phyloP scores from a whole-genome alignment of 2,113 vertebrate genomes.

The Cettia cetti region DNA sequence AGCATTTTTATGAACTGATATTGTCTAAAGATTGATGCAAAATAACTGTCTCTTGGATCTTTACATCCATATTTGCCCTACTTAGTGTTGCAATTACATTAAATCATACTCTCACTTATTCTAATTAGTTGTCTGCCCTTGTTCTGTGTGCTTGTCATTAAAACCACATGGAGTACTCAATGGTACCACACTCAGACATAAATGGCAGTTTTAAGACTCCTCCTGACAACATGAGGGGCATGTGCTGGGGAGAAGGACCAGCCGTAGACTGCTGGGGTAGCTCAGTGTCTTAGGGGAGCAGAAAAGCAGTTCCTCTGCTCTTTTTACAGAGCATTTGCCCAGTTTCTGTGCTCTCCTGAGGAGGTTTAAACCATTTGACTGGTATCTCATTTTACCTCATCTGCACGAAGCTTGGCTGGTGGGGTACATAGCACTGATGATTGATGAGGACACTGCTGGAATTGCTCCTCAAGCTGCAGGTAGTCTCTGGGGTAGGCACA shows the following conservation, averaged over 20 bases:
- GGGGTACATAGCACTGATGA: neutral
- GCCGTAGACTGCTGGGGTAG: neutral
- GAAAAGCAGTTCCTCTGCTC: neutral
- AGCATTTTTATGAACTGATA: neutral
- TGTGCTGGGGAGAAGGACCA: neutral
- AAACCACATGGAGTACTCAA: neutral
- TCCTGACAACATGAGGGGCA: fast-evolving
- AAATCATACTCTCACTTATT: neutral
- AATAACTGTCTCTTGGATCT: neutral
- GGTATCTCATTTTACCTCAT: neutral
- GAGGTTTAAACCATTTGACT: neutral
- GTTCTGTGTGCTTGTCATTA: neutral
- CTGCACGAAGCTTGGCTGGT: neutral
- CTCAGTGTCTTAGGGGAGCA: neutral
- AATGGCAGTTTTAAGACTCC: neutral
- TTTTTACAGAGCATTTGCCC: neutral
- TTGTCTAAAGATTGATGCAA: neutral
- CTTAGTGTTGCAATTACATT: neutral
- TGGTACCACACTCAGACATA: neutral
- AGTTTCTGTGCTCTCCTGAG: neutral
- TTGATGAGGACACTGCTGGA: neutral
- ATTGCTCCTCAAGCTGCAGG: neutral
- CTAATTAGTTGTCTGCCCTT: neutral
- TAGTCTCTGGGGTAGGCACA: neutral
- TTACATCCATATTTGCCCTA: neutral